These are phyloP conservation scores for Tauraco erythrolophus DNA, from an alignment of 2,113 vertebrate genomes.

Conservation along the genomic window DNA sequence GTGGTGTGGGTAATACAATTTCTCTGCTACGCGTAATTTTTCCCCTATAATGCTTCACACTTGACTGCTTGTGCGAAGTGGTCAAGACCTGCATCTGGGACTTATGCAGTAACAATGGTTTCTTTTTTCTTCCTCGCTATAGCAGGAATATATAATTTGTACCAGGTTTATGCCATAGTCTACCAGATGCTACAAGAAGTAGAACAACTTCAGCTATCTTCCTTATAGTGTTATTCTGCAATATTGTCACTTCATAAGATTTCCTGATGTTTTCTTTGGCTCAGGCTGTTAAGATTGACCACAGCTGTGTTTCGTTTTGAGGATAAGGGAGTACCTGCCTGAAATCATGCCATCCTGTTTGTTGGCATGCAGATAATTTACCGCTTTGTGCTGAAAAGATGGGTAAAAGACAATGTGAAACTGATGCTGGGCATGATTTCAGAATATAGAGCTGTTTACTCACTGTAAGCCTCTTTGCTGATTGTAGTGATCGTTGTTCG, in stretches of 20 bases:
- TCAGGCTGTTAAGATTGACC: background rate
- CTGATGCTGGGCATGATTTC: background rate
- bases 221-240: background rate
- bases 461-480: background rate
- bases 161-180: background rate
- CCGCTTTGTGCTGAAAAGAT: background rate
- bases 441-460: background rate
- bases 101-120: background rate
- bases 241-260: background rate
- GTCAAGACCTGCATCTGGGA: slow-evolving; percentile 5
- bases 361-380: background rate
- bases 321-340: background rate
- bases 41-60: background rate
- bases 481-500: background rate
- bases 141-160: background rate
- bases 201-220: background rate
- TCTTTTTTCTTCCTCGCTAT: background rate
- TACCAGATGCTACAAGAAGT: background rate
- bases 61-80: background rate
- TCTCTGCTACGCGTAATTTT: background rate
- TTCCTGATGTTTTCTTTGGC: background rate
- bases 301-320: background rate
- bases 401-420: background rate
- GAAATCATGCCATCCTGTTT: background rate
- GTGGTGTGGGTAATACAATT: background rate